These are phyloP conservation scores for Globicephala melas DNA, from an alignment of 2,113 vertebrate species.

Conservation along the genomic window DNA sequence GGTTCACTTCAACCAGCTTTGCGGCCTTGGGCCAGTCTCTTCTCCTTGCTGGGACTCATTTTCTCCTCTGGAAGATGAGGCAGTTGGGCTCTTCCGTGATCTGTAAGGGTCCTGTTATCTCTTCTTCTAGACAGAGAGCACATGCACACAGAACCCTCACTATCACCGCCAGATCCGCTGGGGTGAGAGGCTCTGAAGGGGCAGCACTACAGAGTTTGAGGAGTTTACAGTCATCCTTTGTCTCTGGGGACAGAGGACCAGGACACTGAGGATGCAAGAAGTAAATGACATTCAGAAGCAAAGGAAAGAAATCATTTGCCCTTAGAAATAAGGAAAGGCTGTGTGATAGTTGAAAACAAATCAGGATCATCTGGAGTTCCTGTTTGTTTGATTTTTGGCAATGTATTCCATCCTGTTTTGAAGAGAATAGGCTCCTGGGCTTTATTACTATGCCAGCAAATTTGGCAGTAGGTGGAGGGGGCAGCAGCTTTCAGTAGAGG, in stretches of 20 bases:
- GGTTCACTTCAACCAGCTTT: neutral
- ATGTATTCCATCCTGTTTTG: constrained; percentile 21
- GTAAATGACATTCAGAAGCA: neutral
- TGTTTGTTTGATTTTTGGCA: constrained; percentile 39
- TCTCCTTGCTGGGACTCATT: neutral
- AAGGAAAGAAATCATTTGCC: constrained; percentile 19
- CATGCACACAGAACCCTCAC: neutral
- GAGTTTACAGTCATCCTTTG: neutral
- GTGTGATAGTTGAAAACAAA: constrained; percentile 35
- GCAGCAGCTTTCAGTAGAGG: neutral
- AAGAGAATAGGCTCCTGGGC: neutral
- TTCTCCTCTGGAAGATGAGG: constrained; percentile 20
- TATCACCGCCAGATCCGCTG: accelerated
- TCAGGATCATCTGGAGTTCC: neutral
- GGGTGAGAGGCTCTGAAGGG: neutral
- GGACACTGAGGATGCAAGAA: neutral
- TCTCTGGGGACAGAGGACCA: neutral
- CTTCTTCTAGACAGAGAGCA: neutral
- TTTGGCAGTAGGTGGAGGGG: neutral
- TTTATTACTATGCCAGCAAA: neutral
- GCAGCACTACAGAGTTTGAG: neutral
- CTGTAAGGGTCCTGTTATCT: neutral
- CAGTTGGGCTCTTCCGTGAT: neutral
- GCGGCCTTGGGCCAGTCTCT: neutral
- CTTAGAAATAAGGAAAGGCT: neutral